phyloP scores from a whole-genome alignment of 2,113 vertebrate genomes.

The Mastomys coucha region DNA sequence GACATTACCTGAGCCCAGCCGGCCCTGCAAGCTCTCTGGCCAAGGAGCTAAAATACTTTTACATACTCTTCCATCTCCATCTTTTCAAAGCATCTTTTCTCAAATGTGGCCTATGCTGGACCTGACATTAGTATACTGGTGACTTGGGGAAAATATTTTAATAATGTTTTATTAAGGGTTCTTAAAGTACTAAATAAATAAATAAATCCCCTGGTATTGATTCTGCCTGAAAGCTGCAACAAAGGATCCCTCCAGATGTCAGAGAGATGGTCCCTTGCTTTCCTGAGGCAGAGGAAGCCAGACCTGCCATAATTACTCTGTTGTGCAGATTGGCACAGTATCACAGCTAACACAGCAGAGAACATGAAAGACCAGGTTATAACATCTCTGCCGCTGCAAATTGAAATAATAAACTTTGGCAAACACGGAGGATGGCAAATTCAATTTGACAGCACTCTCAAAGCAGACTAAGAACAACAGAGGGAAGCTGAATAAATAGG shows the following conservation, averaged over 20 bases:
- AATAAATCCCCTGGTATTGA: not conserved
- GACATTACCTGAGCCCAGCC: not conserved
- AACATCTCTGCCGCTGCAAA: slow-evolving; percentile 76
- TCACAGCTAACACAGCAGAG: slow-evolving; percentile 74
- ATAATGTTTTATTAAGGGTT: not conserved
- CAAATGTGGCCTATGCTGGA: slow-evolving; percentile 8
- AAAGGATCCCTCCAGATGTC: not conserved
- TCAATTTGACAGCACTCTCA: slow-evolving; percentile 78
- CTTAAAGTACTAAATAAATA: slow-evolving; percentile 30
- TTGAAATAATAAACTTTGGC: slow-evolving; percentile 82
- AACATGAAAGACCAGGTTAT: slow-evolving; percentile 76
- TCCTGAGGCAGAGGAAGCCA: slow-evolving; percentile 58
- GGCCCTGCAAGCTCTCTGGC: not conserved
- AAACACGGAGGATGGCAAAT: slow-evolving; percentile 79
- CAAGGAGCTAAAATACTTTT: slow-evolving; percentile 50
- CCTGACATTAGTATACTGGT: not conserved
- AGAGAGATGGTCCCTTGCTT: not conserved
- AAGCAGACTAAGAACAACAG: slow-evolving; percentile 76
- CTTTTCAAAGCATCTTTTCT: slow-evolving; percentile 57
- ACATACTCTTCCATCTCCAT: not conserved
- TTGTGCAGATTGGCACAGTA: slow-evolving; percentile 69
- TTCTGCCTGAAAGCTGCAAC: not conserved
- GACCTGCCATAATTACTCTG: slow-evolving; percentile 61
- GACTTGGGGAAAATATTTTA: slow-evolving; percentile 53
- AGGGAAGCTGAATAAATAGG: slow-evolving; percentile 72